Evolutionary conservation across 2,888 invertebrate genomes (phyloP).

Genomic region (Amblyteles armatorius): DNA sequence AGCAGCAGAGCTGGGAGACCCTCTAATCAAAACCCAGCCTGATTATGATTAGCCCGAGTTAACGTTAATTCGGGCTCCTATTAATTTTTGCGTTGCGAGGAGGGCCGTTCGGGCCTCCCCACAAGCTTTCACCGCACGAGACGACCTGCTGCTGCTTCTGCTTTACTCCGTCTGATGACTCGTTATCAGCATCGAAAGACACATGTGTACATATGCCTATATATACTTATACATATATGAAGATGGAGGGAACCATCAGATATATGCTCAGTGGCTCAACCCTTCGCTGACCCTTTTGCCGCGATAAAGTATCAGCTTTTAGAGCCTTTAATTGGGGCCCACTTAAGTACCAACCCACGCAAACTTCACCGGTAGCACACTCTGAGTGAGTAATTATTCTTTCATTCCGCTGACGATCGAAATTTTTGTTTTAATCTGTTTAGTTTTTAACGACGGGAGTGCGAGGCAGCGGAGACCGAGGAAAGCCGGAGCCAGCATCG

Average conservation of each 20-base stretch:
- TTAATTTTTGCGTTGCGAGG: conserved; percentile 46
- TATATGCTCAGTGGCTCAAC: background rate
- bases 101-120: conserved; percentile 3
- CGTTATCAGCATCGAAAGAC: background rate
- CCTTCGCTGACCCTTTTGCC: background rate
- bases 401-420: conserved; percentile 52
- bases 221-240: background rate
- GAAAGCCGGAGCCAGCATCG: conserved; percentile 7
- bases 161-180: conserved; percentile 13
- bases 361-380: conserved; percentile 14
- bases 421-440: conserved; percentile 49
- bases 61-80: conserved; percentile 64
- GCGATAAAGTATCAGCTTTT: conserved; percentile 18
- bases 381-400: conserved; percentile 53
- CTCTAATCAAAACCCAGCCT: conserved; percentile 71
- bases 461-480: conserved; percentile 9
- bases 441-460: conserved; percentile 20
- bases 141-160: conserved; percentile 12
- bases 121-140: conserved; percentile 11
- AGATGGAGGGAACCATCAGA: background rate
- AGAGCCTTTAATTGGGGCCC: conserved; percentile 28
- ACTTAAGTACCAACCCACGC: conserved; percentile 36
- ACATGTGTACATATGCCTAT: background rate
- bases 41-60: conserved; percentile 69
- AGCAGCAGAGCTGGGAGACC: conserved; percentile 11